Base-by-base conservation (phyloP, 2,888 invertebrate species). In the Neoitamus cyanurus region DNA sequence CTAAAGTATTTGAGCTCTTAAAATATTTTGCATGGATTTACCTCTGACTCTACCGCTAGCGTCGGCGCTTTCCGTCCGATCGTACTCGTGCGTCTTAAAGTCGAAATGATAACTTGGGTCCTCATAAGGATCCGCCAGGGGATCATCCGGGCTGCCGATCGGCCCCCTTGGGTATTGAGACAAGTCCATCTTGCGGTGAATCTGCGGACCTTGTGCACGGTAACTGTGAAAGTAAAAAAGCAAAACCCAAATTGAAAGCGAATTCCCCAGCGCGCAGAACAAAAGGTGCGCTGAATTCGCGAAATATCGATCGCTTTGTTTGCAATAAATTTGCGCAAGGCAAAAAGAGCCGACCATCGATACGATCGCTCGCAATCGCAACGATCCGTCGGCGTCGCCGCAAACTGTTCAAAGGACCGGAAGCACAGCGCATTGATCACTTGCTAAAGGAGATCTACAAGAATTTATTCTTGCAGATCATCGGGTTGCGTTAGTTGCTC, bases 21-120 rank as follows among this genome's bases (percentile, higher is more conserved):
- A n/a, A n/a, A n/a, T n/a, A n/a, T n/a, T n/a, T n/a, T n/a, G n/a
- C n/a, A n/a, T n/a, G n/a, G n/a, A n/a, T n/a, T 48, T 88, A 93
- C 94, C 94, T 90, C 92, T 93, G 0, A 94, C 93, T 88, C 93
- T 92, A 0, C 94, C 94, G 48, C 92, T 92, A 73, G 93, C 92
- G 87, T 94, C 94, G 42, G 94, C 93, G 85, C 93, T 93, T 90
- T 96, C 96, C 86, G 94, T 93, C 87, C 95, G 93, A 11, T 93
- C 94, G 87, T 95, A 94, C 1, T 94, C 94, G 72, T 94, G 91
- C 0, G 95, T 95, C 87, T 94, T 93, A 87, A 94, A 94, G 83
- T 93, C 94, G 89, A 94, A 96, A 84, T 93, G 93, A 89, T 96
- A 96, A 87, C 95, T 95, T 1, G 95, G 95, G 90, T 95, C 95